A percentile compares a stretch with the other conserved stretches of the same genome.
Evolutionary conservation across 1,140 invertebrate species (phyloP).

Genomic region (Tribolium castaneum): DNA sequence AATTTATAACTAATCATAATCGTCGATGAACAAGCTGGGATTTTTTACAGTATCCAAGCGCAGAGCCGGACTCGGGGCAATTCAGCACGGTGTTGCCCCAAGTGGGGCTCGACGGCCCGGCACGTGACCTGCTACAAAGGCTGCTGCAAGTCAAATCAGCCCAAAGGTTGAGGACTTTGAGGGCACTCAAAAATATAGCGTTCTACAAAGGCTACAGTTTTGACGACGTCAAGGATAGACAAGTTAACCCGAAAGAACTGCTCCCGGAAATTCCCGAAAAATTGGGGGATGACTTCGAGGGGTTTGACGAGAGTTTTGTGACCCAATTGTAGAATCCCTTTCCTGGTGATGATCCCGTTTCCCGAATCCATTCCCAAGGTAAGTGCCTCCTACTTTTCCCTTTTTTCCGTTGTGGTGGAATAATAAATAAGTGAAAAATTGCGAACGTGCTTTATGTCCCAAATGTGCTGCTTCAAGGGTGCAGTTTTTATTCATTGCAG

Average conservation of each 20-base stretch:
- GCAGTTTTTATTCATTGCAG: too few species aligned
- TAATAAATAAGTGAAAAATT: too few species aligned
- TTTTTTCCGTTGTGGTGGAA: too few species aligned
- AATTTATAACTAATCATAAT: slow-evolving; percentile 35
- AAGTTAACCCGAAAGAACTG: slow-evolving; percentile 40
- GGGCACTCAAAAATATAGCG: slow-evolving; percentile 65
- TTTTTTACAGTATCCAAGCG: slow-evolving; percentile 48
- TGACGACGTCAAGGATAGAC: slow-evolving; percentile 60
- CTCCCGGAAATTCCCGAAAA: slow-evolving; percentile 1
- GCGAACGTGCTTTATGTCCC: too few species aligned
- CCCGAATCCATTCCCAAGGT: too few species aligned
- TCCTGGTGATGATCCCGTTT: too few species aligned
- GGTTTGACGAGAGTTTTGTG: slow-evolving; percentile 1
- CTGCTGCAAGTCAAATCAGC: slow-evolving; percentile 64
- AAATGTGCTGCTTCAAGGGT: too few species aligned
- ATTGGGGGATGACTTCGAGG: background rate
- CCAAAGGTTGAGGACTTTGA: slow-evolving; percentile 64
- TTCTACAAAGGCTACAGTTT: slow-evolving; percentile 67
- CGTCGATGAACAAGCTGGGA: slow-evolving; percentile 13
- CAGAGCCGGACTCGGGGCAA: slow-evolving; percentile 40
- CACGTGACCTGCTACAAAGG: slow-evolving; percentile 63
- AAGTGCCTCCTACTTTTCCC: too few species aligned
- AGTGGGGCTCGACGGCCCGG: slow-evolving; percentile 56
- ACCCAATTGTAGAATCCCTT: background rate
- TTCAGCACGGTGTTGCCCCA: slow-evolving; percentile 50